Evolutionary conservation across 2,888 invertebrate genomes (phyloP).

Genomic region (Odontocolon sp.): DNA sequence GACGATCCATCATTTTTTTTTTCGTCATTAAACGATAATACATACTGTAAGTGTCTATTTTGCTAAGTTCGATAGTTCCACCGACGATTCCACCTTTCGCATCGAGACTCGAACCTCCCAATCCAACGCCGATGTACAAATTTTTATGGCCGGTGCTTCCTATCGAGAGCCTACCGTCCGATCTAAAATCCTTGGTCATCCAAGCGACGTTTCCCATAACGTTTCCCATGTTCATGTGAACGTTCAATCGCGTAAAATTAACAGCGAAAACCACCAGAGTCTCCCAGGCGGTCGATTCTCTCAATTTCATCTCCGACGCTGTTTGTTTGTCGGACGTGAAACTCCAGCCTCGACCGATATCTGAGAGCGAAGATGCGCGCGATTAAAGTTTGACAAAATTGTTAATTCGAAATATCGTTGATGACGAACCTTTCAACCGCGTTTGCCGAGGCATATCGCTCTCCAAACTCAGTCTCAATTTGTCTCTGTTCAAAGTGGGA

Average conservation of each 20-base stretch:
- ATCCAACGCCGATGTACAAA: slow-evolving; percentile 93
- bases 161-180: slow-evolving; percentile 95
- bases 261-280: slow-evolving; percentile 97
- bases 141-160: slow-evolving; percentile 97
- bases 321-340: slow-evolving; percentile 83
- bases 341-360: slow-evolving; percentile 83
- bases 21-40: no score
- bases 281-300: slow-evolving; percentile 92
- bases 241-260: slow-evolving; percentile 97
- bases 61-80: slow-evolving; percentile 95
- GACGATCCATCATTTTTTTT: no score
- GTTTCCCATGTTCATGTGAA: slow-evolving; percentile 99
- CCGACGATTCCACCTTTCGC: slow-evolving; percentile 99
- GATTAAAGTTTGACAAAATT: neutral
- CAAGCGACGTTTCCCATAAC: slow-evolving; percentile 99
- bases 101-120: slow-evolving; percentile 95
- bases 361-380: slow-evolving; percentile 67
- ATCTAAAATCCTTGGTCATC: slow-evolving; percentile 95
- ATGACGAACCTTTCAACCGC: slow-evolving; percentile 80
- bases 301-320: slow-evolving; percentile 84
- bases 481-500: slow-evolving; percentile 82
- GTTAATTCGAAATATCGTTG: no score
- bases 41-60: slow-evolving; percentile 92
- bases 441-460: slow-evolving; percentile 81
- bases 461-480: slow-evolving; percentile 83